These are phyloP conservation scores for Meleagris gallopavo DNA, from an alignment of 2,113 vertebrate species.

Conservation along the genomic window DNA sequence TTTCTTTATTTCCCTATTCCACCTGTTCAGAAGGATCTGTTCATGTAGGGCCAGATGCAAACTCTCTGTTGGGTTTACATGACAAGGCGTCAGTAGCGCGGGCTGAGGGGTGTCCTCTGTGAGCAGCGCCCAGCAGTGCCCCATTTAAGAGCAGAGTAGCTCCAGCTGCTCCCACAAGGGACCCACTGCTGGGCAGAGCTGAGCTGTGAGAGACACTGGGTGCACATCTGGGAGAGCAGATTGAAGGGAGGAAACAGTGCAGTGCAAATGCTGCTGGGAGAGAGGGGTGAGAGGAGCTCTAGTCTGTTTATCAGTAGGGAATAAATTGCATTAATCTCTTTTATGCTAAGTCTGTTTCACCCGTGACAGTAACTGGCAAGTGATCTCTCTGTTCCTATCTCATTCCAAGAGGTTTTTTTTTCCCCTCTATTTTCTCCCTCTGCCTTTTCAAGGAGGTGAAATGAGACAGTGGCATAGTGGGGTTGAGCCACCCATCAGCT, in stretches of 20 bases:
- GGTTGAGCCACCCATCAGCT: neutral
- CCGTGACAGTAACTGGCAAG: neutral
- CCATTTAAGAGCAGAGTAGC: neutral
- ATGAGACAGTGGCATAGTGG: neutral
- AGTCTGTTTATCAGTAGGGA: neutral
- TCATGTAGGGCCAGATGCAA: neutral
- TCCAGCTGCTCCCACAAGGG: neutral
- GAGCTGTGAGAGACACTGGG: neutral
- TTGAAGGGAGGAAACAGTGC: neutral
- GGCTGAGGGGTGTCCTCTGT: neutral
- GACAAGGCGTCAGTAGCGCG: neutral
- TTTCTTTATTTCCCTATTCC: neutral
- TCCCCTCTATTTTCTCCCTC: neutral
- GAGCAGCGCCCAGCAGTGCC: neutral
- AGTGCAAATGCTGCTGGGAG: neutral
- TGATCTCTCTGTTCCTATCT: neutral
- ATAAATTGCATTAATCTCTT: neutral
- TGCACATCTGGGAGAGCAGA: neutral
- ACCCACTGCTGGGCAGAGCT: neutral
- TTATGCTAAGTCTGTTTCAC: neutral
- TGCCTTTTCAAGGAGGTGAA: neutral
- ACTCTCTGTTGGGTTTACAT: neutral
- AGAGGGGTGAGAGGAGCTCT: neutral
- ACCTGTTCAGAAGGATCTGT: neutral
- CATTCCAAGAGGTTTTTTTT: neutral